A percentile compares a stretch with the other conserved stretches of the same genome.
These are phyloP conservation scores for Balanococcus diminutus DNA, from an alignment of 2,888 invertebrate genomes.

Conservation along the genomic window DNA sequence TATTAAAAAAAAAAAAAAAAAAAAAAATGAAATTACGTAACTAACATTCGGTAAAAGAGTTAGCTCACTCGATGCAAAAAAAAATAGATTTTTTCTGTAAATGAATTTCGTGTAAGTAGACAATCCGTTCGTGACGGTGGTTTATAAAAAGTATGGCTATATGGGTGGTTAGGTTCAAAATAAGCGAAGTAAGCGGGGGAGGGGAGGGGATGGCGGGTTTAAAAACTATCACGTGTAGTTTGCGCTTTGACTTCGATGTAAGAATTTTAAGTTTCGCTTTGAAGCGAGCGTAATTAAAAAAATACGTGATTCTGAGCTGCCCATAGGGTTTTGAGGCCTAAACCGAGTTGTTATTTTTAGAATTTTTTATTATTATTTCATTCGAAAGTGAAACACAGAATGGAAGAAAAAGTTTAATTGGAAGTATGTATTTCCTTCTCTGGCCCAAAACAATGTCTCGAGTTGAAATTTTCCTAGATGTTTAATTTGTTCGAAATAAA, in stretches of 20 bases:
- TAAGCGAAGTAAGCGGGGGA: too few species aligned
- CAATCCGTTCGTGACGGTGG: neutral
- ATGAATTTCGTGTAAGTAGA: neutral
- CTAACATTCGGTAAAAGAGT: neutral
- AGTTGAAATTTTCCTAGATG: neutral
- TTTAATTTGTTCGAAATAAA: neutral
- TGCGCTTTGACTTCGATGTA: neutral
- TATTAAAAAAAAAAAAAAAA: too few species aligned
- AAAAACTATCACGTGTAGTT: neutral
- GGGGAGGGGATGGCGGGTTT: neutral
- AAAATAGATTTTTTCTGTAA: neutral
- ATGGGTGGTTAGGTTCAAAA: too few species aligned
- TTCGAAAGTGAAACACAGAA: neutral
- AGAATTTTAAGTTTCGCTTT: neutral
- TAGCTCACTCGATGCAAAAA: neutral
- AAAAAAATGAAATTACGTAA: too few species aligned
- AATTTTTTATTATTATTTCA: neutral
- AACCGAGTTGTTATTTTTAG: neutral
- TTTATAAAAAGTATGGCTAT: neutral
- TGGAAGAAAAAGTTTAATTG: neutral
- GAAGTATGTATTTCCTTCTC: neutral
- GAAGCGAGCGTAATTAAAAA: constrained; percentile 1
- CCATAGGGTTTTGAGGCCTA: neutral
- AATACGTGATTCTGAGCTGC: neutral
- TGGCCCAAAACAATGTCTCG: too few species aligned